These are phyloP conservation scores for Xylophagus ater DNA, from an alignment of 2,888 invertebrate species.

Conservation along the genomic window DNA sequence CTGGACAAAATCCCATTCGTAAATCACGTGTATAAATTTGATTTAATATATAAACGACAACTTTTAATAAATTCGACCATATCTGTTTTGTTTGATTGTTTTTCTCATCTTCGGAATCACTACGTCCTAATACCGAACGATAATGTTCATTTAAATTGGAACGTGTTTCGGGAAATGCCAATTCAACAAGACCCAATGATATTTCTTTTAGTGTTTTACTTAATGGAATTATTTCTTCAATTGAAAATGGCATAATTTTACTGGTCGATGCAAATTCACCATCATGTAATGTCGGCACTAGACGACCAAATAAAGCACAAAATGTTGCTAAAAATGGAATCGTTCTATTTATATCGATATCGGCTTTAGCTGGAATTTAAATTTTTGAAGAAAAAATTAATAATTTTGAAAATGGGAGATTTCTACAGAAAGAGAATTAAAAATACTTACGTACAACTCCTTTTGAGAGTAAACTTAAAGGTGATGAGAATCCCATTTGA, in stretches of 20 bases:
- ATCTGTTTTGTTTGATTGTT: conserved; percentile 45
- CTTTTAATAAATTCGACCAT: conserved; percentile 70
- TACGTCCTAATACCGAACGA: conserved; percentile 36
- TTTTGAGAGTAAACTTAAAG: conserved; percentile 35
- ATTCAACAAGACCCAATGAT: conserved; percentile 72
- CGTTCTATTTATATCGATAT: conserved; percentile 49
- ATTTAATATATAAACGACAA: conserved; percentile 57
- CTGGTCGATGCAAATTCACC: conserved; percentile 53
- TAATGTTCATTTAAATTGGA: conserved; percentile 54
- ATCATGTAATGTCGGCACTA: conserved; percentile 75
- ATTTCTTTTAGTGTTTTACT: conserved; percentile 65
- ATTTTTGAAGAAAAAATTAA: background rate
- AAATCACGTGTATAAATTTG: conserved; percentile 80
- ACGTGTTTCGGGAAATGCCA: conserved; percentile 72
- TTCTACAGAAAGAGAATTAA: background rate
- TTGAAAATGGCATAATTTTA: conserved; percentile 51
- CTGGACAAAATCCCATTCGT: conserved; percentile 65
- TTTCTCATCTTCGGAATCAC: conserved; percentile 33
- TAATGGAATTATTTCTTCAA: conserved; percentile 59
- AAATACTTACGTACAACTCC: conserved; percentile 37
- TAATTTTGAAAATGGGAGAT: background rate
- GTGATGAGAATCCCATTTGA: conserved; percentile 36
- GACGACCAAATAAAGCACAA: conserved; percentile 67
- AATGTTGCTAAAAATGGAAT: conserved; percentile 73
- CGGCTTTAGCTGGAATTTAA: conserved; percentile 40